phyloP scores from a whole-genome alignment of 2,113 vertebrate species.

The Megaceryle maxima region DNA sequence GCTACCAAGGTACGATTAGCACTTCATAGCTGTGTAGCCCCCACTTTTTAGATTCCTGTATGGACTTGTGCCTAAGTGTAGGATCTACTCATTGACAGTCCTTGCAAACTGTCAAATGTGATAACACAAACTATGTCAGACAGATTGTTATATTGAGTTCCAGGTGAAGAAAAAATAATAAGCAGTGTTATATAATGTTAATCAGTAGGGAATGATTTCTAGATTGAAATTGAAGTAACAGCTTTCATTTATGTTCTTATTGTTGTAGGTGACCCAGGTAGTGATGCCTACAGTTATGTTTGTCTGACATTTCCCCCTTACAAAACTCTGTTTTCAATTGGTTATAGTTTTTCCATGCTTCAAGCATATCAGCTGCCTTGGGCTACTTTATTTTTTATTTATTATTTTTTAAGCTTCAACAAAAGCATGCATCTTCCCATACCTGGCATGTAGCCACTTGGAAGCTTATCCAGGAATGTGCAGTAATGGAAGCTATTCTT shows the following conservation, averaged over 20 bases:
- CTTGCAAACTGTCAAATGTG: background rate
- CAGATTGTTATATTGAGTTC: background rate
- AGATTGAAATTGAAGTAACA: background rate
- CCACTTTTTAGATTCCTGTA: background rate
- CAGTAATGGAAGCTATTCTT: rapidly evolving
- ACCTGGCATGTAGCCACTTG: background rate
- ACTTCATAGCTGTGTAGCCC: background rate
- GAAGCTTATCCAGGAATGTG: background rate
- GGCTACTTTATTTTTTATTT: background rate
- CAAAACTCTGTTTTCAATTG: background rate
- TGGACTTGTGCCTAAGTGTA: background rate
- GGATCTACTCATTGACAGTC: background rate
- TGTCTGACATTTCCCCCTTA: background rate
- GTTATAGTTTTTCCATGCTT: background rate
- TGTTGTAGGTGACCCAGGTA: background rate
- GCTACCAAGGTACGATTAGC: background rate
- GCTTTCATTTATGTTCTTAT: background rate
- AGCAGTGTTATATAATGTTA: background rate
- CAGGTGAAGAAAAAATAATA: background rate
- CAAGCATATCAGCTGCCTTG: background rate
- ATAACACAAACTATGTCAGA: background rate
- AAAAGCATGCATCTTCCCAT: background rate
- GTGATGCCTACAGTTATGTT: background rate
- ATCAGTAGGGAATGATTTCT: background rate
- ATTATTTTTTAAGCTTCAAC: background rate